Percentiles rank a stretch among this genome's conserved stretches.
Evolutionary conservation across 2,797 vertebrate species (phyloP).

Genomic region (Salmo trutta): DNA sequence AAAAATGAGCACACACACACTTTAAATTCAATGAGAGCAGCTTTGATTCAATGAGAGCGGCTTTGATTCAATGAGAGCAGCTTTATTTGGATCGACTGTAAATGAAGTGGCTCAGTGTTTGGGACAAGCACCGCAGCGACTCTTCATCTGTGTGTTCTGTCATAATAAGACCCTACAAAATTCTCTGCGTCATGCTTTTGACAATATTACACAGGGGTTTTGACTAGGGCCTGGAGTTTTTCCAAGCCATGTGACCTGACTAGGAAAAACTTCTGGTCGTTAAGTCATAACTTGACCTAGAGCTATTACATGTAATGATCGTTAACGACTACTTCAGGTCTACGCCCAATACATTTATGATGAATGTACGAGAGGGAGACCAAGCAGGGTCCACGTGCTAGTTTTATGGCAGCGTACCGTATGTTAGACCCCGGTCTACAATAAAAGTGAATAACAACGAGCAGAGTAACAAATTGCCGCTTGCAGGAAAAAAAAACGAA

Average conservation of each 20-base stretch:
- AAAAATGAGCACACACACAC: background rate
- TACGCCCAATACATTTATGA: background rate
- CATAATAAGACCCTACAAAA: background rate
- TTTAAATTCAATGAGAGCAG: background rate
- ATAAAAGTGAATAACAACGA: background rate
- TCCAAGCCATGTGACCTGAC: too few relatives aligned
- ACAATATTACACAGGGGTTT: background rate
- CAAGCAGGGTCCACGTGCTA: too few relatives aligned
- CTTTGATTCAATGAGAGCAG: background rate
- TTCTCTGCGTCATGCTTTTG: background rate
- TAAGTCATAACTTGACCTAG: too few relatives aligned
- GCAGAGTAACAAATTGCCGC: background rate
- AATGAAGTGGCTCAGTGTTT: background rate
- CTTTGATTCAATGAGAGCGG: too few relatives aligned
- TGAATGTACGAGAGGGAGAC: background rate
- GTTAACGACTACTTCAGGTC: background rate
- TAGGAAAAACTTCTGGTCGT: too few relatives aligned
- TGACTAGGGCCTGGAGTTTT: background rate
- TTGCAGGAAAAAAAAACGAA: slow-evolving; percentile 6
- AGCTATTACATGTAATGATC: background rate
- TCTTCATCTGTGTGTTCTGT: background rate
- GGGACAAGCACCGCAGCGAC: background rate
- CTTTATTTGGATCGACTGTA: background rate
- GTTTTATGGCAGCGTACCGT: background rate
- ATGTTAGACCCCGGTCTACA: background rate